These are phyloP conservation scores for Lichenostomus cassidix DNA, from an alignment of 2,113 vertebrate genomes.

Conservation along the genomic window DNA sequence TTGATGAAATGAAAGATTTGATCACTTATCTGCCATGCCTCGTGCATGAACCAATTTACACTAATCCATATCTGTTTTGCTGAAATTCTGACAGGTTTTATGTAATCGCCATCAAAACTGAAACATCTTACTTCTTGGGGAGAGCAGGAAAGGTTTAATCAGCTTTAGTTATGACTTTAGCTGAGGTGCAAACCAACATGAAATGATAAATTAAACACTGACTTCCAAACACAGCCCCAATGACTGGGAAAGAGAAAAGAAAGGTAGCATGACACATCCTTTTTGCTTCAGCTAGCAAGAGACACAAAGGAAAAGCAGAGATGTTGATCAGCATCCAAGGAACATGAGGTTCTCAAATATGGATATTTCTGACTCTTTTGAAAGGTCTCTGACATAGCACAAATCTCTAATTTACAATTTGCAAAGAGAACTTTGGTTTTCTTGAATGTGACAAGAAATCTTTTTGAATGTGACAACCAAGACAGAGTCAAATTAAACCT, in stretches of 20 bases:
- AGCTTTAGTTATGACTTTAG: not conserved
- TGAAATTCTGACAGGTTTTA: not conserved
- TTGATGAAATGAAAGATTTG: not conserved
- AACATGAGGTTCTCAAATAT: slow-evolving; percentile 16
- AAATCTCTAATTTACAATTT: not conserved
- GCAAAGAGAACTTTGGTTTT: not conserved
- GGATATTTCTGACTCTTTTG: slow-evolving; percentile 12
- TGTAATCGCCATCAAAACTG: not conserved
- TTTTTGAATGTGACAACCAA: not conserved
- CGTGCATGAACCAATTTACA: not conserved
- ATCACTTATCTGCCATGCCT: not conserved
- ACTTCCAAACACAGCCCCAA: not conserved
- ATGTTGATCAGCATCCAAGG: slow-evolving; percentile 28
- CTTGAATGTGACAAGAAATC: no score
- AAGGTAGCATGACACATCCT: slow-evolving; percentile 2
- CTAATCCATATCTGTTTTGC: not conserved
- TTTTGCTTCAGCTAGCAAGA: slow-evolving; percentile 3
- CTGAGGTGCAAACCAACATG: not conserved
- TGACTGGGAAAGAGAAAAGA: not conserved
- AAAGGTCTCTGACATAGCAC: slow-evolving; percentile 18
- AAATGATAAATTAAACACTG: not conserved
- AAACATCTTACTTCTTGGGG: not conserved
- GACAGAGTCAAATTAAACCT: not conserved
- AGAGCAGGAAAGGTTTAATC: not conserved
- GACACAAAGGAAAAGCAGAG: not conserved